Base-by-base conservation (phyloP, 2,797 vertebrate genomes). In the Cryptoprocta ferox region DNA sequence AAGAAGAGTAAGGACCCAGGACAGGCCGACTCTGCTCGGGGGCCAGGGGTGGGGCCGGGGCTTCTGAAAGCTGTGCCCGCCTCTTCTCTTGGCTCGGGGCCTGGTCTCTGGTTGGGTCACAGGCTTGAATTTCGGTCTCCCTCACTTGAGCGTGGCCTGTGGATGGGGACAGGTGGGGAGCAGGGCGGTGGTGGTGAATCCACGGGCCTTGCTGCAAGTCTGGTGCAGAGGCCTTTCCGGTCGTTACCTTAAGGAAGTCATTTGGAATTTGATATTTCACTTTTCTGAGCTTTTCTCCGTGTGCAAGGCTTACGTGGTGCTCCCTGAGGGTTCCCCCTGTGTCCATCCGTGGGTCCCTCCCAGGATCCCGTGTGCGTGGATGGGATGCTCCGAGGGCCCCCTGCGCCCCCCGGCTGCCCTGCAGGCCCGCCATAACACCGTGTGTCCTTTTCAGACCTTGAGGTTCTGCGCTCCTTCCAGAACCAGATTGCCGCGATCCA, bases 401-500 rank as follows among this genome's bases (percentile, higher is more conserved):
- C 30, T 42, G 3, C 1, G 9, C 28, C 26, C 73, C 3, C 26
- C 28, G 18, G 61, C 37, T 0, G 4, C 26, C 0, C 0, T 24
- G 45, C 13, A 9, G 76, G 6, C 28, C 0, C 15, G 0, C 45
- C 0, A 0, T 61, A 0, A 91, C 35, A 15, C 6, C 2, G 0
- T 16, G 2, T 9, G 4, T 42, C 0, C 15, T 59, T 98, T 98
- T 56, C 98, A 99, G 99, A 99, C 98, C 98, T 99, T 59, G 99
- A 99, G 96, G 99, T 98, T 63, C 99, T 99, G 84, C 99, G 99
- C 63, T 99, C 99, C 0, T 99, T 99, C 98, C 99, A 99, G 98
- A 99, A 99, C 98, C 99, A 99, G 98, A 99, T 99, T 0, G 99
- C 99, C 0, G 98, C 99, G 16, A 99, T 99, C 97, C 99, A 99